Base-by-base conservation (phyloP, 2,888 invertebrate genomes). In the Stictocephala bisonia region DNA sequence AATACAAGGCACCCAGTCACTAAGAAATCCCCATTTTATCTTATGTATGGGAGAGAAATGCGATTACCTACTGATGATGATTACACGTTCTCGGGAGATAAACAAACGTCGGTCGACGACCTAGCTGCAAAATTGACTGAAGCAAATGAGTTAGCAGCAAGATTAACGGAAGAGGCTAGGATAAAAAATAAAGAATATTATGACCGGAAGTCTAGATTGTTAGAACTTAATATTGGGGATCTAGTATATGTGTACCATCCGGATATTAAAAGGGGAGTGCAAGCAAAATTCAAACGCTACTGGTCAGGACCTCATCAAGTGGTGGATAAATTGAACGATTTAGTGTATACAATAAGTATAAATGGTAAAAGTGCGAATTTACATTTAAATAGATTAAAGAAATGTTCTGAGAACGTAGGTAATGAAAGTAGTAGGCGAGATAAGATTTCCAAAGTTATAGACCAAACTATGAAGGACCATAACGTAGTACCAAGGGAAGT, bases 261-360 rank as follows among this genome's bases (percentile, higher is more conserved):
- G 6, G 51, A 51, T 24, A 51, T 7, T 51, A 20, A 20, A 15
- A 53, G 27, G 15, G 53, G 27, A 3, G 53, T 27, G 7, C 24
- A 2, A n/a, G 11, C 51, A 20, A 51, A 20, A 18, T 51, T 51
- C 22, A 51, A 51, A 22, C 51, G 53, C 26, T 53, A 26, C 15
- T 53, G 26, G 53, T 53, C 53, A 53, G 53, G 53, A 27, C 53
- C 53, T 53, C 53, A 53, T 53, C 26, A 53, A 26, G 53, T 53
- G 53, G 27, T 53, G 4, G 53, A 26, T 11, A 20, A 53, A n/a
- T 53, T 53, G 7, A 53, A 26, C 27, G 53, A 53, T 2, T 50
- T 50, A n/a, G 50, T 50, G 3, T 50, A 50, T n/a, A 50, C 20
- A 50, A 50, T 50, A 13, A 13, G 24, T 20, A 20, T 50, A 3